Conservation (phyloP, 2,113 vertebrate species). For the Rousettus leschenaultii region DNA sequence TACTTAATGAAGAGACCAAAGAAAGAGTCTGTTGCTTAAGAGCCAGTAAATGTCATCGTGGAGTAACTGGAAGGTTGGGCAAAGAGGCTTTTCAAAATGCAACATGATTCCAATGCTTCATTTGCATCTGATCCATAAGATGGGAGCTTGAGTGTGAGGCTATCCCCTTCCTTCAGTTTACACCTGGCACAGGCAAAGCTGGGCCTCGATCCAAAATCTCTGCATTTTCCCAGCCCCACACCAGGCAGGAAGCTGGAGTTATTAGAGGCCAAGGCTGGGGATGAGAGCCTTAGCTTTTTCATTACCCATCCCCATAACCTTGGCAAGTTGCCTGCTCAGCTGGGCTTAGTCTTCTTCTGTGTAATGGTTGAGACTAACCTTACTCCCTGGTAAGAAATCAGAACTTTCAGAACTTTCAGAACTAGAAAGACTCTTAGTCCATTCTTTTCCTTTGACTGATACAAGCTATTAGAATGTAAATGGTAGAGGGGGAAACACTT, state of each 20-base stretch:
- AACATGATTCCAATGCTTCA: neutral
- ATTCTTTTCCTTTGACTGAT: neutral
- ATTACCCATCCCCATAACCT: neutral
- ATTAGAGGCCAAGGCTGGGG: neutral
- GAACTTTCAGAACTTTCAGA: slow-evolving; percentile 4
- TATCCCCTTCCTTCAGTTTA: neutral
- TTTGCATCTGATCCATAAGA: neutral
- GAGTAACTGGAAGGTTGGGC: neutral
- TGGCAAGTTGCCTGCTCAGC: neutral
- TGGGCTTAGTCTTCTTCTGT: neutral
- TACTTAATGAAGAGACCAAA: neutral
- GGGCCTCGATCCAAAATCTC: neutral
- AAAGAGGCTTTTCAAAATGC: neutral
- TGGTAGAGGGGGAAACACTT: neutral
- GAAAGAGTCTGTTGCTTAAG: neutral
- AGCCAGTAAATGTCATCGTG: neutral
- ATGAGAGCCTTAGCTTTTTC: neutral
- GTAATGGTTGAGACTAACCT: neutral
- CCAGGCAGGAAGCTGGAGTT: neutral
- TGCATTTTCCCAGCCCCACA: neutral
- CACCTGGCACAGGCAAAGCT: neutral
- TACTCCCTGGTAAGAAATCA: neutral
- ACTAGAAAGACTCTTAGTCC: neutral
- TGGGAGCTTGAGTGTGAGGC: neutral
- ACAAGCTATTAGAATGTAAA: neutral